phyloP scores from a whole-genome alignment of 2,113 vertebrate genomes.

The Guaruba guarouba region DNA sequence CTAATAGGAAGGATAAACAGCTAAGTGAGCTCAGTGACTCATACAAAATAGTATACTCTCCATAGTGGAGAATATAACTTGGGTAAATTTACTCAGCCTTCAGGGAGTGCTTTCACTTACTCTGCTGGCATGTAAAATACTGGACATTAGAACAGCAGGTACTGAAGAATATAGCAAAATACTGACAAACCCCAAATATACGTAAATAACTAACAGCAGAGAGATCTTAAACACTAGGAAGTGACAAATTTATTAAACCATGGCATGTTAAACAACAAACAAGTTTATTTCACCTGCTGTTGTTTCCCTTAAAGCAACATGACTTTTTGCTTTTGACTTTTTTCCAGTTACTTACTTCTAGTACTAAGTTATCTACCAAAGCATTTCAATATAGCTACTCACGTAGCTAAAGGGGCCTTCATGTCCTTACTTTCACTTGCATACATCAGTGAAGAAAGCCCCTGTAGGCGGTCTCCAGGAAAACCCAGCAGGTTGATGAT shows the following conservation, averaged over 20 bases:
- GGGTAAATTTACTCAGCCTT: neutral
- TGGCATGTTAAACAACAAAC: neutral
- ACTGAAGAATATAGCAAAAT: neutral
- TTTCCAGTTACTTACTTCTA: conserved; percentile 72
- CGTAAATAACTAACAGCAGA: neutral
- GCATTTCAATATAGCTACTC: conserved; percentile 87
- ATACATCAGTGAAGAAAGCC: conserved; percentile 93
- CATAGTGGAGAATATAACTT: neutral
- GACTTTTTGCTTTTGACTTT: conserved; percentile 11
- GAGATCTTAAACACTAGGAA: neutral
- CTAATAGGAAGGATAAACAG: neutral
- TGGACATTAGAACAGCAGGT: neutral
- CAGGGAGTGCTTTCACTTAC: neutral
- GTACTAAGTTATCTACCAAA: conserved; percentile 80
- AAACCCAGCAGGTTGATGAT: conserved; percentile 99
- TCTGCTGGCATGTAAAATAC: neutral
- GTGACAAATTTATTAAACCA: neutral
- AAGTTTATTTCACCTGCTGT: conserved; percentile 61
- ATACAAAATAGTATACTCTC: neutral
- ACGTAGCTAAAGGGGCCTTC: conserved; percentile 99
- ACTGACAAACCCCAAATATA: neutral
- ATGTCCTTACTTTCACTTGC: conserved; percentile 99
- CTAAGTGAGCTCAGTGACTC: neutral
- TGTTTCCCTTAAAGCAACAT: conserved; percentile 55
- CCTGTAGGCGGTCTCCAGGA: conserved; percentile 96